Evolutionary conservation across 2,888 invertebrate species (phyloP).

Genomic region (Eupithecia insigniata): DNA sequence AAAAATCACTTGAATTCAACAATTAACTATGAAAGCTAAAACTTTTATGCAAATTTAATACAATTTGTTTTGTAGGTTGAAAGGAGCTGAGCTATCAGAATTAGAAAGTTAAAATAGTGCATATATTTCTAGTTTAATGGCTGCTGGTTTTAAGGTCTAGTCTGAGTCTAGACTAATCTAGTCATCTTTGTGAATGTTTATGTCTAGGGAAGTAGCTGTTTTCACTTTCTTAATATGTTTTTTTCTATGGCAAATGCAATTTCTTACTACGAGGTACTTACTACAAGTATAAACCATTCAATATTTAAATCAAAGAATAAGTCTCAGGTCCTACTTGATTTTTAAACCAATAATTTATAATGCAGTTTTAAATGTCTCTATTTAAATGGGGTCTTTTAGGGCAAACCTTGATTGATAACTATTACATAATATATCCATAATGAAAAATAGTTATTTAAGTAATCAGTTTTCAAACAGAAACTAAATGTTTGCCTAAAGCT

Average conservation of each 20-base stretch:
- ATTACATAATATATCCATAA: too few species aligned
- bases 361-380: too few species aligned
- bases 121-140: slow-evolving; percentile 78
- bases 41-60: slow-evolving; percentile 80
- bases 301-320: background rate
- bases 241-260: background rate
- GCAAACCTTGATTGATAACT: background rate
- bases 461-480: slow-evolving; percentile 30
- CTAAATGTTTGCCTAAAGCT: slow-evolving; percentile 40
- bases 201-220: slow-evolving; percentile 42
- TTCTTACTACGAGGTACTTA: slow-evolving; percentile 17
- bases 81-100: slow-evolving; percentile 61
- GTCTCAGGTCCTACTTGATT: background rate
- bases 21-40: slow-evolving; percentile 75
- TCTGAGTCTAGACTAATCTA: slow-evolving; percentile 55
- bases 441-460: background rate
- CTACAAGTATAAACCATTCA: background rate
- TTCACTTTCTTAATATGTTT: slow-evolving; percentile 19
- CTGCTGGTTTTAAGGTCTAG: slow-evolving; percentile 79
- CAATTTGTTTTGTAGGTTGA: slow-evolving; percentile 80
- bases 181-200: slow-evolving; percentile 42
- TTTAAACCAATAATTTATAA: background rate
- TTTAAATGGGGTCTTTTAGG: background rate
- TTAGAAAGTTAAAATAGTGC: slow-evolving; percentile 60
- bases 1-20: slow-evolving; percentile 67